Evolutionary conservation across 2,888 invertebrate species (phyloP), one percentile per base, ranked within the genome.

Genomic region (Tinea trinotella): DNA sequence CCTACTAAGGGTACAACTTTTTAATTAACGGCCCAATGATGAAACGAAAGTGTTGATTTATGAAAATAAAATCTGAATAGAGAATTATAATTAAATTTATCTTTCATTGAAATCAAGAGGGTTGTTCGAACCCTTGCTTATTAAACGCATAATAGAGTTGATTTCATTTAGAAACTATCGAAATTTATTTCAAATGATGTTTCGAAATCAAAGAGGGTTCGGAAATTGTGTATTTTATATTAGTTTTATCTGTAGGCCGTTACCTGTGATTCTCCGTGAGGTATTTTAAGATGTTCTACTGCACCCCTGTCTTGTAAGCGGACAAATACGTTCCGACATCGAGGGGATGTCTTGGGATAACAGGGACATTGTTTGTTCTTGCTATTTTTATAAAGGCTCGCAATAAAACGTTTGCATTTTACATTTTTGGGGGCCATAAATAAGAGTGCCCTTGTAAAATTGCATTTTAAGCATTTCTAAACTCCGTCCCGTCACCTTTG

Each of bases 351-450:
- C 74, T 72, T 66, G 70, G 71, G 70, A 76, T 74, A 75, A 67
- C 75, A 70, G 70, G 69, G 68, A 71, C 70, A 76, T 80, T 83
- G 80, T 84, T 85, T 84, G 83, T 82, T 80, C 78, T 77, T 74
- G 72, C 67, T 74, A 81, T 81, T 83, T 79, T 79, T 79, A 74
- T 72, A 80, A 75, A 77, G 76, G 76, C 72, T 64, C 64, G 77
- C 80, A 83, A 82, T 85, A 84, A 83, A 85, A 84, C 74, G 78
- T 82, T 82, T 78, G 77, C 76, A 80, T 82, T 83, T 83, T 78
- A 80, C 79, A 83, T 83, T 82, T 81, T 76, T 76, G 75, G 75
- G 72, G 77, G 69, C 70, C 78, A 82, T 82, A 82, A 83, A 83
- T 83, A 82, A 77, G 75, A 74, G 69, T 71, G 63, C 72, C 71